Evolutionary conservation across 2,797 vertebrate species (phyloP).

Genomic region (Lepilemur ruficaudatus): DNA sequence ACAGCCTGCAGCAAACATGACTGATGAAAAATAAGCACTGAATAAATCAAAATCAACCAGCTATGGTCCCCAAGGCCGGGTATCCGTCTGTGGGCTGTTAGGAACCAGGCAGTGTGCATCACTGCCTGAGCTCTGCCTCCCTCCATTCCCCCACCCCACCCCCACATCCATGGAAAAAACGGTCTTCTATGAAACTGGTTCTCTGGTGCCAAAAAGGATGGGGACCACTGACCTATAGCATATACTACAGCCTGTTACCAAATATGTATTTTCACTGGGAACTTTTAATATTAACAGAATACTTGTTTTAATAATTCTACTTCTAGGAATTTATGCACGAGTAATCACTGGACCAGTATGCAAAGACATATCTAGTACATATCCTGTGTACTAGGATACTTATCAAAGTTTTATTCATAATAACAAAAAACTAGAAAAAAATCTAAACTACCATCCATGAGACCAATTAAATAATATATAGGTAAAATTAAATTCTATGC

Average conservation of each 20-base stretch:
- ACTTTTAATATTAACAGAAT: constrained; percentile 9
- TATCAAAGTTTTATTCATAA: constrained; percentile 22
- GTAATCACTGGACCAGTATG: background rate
- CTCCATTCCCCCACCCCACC: no score
- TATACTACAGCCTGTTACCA: background rate
- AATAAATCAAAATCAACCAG: constrained; percentile 24
- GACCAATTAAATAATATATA: background rate
- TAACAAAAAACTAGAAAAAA: background rate
- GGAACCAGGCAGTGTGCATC: no score
- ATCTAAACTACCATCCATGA: background rate
- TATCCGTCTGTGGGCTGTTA: no score
- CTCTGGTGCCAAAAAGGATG: no score
- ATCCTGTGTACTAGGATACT: background rate
- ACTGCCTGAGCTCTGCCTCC: no score
- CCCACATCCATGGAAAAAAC: no score
- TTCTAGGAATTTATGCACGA: background rate
- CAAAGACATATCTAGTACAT: background rate
- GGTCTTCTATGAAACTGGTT: no score
- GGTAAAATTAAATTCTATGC: background rate
- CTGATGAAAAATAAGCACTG: background rate
- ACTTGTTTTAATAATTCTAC: background rate
- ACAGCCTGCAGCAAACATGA: background rate
- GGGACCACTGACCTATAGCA: background rate
- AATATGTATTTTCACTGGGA: constrained; percentile 1
- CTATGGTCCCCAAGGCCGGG: no score